phyloP scores from a whole-genome alignment of 2,113 vertebrate species.

The Dipodomys stephensi region DNA sequence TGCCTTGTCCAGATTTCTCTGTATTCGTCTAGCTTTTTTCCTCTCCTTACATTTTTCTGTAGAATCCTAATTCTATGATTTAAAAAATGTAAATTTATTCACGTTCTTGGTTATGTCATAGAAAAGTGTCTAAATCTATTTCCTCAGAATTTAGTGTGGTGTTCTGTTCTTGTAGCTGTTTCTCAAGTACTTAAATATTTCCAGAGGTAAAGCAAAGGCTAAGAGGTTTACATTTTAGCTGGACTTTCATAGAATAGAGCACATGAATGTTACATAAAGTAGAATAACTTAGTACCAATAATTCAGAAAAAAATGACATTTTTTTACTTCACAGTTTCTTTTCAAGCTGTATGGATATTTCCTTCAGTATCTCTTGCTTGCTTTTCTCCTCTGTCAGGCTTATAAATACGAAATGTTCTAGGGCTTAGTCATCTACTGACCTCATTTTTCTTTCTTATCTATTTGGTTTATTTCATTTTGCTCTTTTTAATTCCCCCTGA shows the following conservation, averaged over 20 bases:
- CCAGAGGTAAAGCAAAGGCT: background rate
- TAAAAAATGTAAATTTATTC: background rate
- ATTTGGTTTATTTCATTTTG: constrained; percentile 6
- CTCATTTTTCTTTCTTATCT: background rate
- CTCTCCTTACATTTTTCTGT: background rate
- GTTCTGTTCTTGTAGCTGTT: background rate
- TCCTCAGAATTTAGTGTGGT: background rate
- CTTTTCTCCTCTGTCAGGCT: background rate
- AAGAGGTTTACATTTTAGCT: constrained; percentile 22
- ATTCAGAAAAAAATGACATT: constrained; percentile 8
- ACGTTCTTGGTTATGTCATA: background rate
- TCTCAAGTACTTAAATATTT: background rate
- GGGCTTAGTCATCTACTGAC: background rate
- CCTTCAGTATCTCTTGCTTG: background rate
- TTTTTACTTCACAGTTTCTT: background rate
- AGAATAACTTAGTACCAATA: background rate
- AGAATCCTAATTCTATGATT: constrained; percentile 15
- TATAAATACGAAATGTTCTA: background rate
- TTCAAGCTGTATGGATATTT: background rate
- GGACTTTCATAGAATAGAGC: background rate
- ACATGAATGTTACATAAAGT: background rate
- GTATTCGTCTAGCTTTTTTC: background rate
- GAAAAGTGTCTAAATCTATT: background rate
- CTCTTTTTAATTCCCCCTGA: background rate
- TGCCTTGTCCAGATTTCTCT: background rate